These are phyloP conservation scores for Archaeoteleia sp. DNA, from an alignment of 2,888 invertebrate genomes.

Conservation along the genomic window DNA sequence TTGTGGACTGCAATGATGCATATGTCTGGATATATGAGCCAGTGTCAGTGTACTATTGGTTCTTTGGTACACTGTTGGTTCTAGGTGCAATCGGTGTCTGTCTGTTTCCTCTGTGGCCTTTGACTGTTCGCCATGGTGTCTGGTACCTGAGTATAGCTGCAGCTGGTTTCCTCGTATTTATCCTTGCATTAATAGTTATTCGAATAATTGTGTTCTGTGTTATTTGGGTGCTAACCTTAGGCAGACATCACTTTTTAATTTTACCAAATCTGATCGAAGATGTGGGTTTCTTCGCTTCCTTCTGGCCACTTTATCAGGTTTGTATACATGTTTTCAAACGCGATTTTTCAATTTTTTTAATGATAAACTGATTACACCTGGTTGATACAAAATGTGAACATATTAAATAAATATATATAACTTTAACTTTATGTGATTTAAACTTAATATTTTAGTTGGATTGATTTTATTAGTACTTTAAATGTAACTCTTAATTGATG, in stretches of 20 bases:
- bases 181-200: constrained; percentile 91
- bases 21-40: constrained; percentile 99
- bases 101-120: constrained; percentile 99
- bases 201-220: constrained; percentile 93
- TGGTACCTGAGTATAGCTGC: constrained; percentile 97
- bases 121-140: constrained; percentile 91
- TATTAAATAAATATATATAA: no score
- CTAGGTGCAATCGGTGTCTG: constrained; percentile 96
- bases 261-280: constrained; percentile 99
- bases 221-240: constrained; percentile 91
- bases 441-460: no score
- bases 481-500: no score
- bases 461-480: no score
- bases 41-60: constrained; percentile 94
- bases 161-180: constrained; percentile 95
- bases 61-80: constrained; percentile 92
- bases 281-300: constrained; percentile 98
- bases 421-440: no score
- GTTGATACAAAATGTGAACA: no score
- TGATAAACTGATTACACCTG: no score
- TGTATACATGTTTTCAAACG: constrained; percentile 39
- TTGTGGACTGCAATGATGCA: constrained; percentile 94
- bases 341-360: no score
- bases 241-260: constrained; percentile 96
- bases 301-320: constrained; percentile 96